These are phyloP conservation scores for Drosophila sp. DNA, from an alignment of 1,140 invertebrate genomes.

Conservation along the genomic window DNA sequence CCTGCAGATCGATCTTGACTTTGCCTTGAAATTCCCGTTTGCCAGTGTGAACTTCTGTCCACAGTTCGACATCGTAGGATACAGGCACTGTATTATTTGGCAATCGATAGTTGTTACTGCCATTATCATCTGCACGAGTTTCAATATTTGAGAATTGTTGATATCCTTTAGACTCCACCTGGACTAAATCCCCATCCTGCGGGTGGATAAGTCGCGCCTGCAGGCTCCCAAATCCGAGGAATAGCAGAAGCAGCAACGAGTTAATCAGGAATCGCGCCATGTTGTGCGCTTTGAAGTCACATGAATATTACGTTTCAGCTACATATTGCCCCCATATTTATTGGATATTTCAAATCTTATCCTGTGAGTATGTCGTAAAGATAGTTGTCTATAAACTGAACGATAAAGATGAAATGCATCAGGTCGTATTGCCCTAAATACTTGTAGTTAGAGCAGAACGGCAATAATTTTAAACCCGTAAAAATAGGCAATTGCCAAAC, in stretches of 20 bases:
- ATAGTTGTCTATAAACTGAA: constrained; percentile 11
- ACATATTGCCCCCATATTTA: constrained; percentile 49
- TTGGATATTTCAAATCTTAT: constrained; percentile 59
- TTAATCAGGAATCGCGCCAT: constrained; percentile 85
- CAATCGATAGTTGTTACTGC: constrained; percentile 85
- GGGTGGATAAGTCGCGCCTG: constrained; percentile 48
- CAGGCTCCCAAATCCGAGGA: constrained; percentile 44
- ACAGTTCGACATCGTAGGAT: constrained; percentile 88
- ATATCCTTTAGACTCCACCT: constrained; percentile 63
- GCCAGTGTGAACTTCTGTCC: constrained; percentile 86
- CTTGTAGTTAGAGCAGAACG: constrained; percentile 5
- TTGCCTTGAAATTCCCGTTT: constrained; percentile 86
- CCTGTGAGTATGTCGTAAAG: constrained; percentile 38
- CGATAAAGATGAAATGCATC: too few species aligned
- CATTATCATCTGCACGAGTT: constrained; percentile 61
- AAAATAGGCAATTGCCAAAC: constrained; percentile 12
- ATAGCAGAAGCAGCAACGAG: constrained; percentile 40
- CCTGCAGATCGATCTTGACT: constrained; percentile 86
- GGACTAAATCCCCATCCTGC: constrained; percentile 33
- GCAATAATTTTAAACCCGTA: not conserved
- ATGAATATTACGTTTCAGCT: constrained; percentile 26
- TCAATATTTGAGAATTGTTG: not conserved
- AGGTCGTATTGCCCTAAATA: not conserved
- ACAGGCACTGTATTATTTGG: constrained; percentile 86
- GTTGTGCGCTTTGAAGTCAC: constrained; percentile 90